Conservation (phyloP, 2,113 vertebrate species). For the Hydrolagus affinis region DNA sequence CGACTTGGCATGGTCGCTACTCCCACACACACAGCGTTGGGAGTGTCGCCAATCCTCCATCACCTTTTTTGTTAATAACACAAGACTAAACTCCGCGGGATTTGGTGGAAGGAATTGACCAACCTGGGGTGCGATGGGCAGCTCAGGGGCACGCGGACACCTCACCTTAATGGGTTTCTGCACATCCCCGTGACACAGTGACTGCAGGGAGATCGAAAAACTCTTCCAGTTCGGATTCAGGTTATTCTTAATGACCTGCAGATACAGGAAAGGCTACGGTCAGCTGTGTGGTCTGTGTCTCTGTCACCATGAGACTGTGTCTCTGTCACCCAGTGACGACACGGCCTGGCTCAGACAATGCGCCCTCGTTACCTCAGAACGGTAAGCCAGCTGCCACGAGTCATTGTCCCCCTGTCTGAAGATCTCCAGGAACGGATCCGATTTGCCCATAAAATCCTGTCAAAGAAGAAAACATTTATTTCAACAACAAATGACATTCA, state of each 20-base stretch:
- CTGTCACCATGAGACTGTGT: not conserved
- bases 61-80: not conserved
- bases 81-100: not conserved
- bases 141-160: constrained; percentile 8
- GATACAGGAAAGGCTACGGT: not conserved
- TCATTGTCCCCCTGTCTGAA: constrained; percentile 68
- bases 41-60: not conserved
- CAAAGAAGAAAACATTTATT: constrained; percentile 19
- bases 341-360: not conserved
- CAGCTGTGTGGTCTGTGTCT: not conserved
- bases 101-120: not conserved
- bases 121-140: no score
- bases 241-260: constrained; percentile 88
- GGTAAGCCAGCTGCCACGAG: constrained; percentile 75
- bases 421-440: constrained; percentile 80
- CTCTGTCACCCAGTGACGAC: not conserved
- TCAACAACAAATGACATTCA: not conserved
- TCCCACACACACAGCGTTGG: not conserved
- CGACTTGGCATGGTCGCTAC: not conserved
- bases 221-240: constrained; percentile 78
- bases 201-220: constrained; percentile 74
- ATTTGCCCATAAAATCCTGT: constrained; percentile 88
- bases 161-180: constrained; percentile 73
- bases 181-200: constrained; percentile 72
- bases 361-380: constrained; percentile 71